Conservation (phyloP, 1,140 invertebrate genomes). For the Mercenaria mercenaria region DNA sequence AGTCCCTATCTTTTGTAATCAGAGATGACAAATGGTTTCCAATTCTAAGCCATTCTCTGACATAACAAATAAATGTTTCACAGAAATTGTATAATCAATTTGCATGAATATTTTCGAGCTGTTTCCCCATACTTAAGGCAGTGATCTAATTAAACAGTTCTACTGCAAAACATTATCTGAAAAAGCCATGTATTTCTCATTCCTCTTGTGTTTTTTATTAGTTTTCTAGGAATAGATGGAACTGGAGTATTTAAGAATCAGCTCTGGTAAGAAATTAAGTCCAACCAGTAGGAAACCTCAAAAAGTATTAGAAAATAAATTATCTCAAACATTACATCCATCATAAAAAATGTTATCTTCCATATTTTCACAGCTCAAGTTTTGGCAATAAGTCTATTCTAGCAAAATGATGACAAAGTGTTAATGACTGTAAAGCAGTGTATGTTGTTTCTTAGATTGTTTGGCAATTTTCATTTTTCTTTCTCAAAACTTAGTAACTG, state of each 20-base stretch:
- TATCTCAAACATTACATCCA: too few relatives aligned
- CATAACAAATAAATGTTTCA: conserved; percentile 7
- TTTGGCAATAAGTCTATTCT: too few relatives aligned
- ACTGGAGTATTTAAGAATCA: neutral
- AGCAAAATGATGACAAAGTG: too few relatives aligned
- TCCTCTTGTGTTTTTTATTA: neutral
- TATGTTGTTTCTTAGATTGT: too few relatives aligned
- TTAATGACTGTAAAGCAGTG: too few relatives aligned
- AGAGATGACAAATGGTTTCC: neutral
- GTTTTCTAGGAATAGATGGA: neutral
- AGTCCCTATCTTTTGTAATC: neutral
- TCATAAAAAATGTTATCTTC: too few relatives aligned
- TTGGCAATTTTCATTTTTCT: too few relatives aligned
- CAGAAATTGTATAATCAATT: neutral
- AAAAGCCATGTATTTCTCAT: neutral
- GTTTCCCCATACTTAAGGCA: neutral
- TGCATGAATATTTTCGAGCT: neutral
- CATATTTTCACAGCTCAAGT: too few relatives aligned
- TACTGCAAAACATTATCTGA: neutral
- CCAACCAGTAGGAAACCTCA: neutral
- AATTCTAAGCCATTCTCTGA: neutral
- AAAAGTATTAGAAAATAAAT: neutral
- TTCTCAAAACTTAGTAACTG: too few relatives aligned
- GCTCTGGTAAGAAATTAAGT: neutral
- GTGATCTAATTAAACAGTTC: neutral